A percentile compares a stretch with the other conserved stretches of the same genome.
Evolutionary conservation across 2,888 invertebrate genomes (phyloP).

Genomic region (Drosophila atroscutellata): DNA sequence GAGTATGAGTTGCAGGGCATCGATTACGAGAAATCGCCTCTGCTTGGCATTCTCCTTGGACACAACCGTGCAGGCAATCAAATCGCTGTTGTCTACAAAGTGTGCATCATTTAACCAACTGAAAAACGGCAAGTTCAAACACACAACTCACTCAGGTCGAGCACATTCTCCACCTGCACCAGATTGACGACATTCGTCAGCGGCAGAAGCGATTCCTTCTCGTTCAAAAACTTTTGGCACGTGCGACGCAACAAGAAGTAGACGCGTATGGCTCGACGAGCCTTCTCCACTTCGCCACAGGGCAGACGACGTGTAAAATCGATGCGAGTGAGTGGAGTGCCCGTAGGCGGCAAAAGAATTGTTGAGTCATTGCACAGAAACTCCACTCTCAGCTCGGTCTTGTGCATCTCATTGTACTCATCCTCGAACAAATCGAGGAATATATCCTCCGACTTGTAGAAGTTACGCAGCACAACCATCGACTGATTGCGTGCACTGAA

Average conservation of each 20-base stretch:
- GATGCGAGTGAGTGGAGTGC: constrained; percentile 98
- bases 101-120: constrained; percentile 42
- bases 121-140: too few species aligned
- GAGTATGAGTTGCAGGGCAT: constrained; percentile 96
- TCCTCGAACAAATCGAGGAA: constrained; percentile 99
- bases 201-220: constrained; percentile 94
- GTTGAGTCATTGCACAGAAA: constrained; percentile 98
- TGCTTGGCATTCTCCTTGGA: constrained; percentile 95
- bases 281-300: constrained; percentile 97
- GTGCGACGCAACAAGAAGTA: constrained; percentile 95
- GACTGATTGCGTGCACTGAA: constrained; percentile 92
- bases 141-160: constrained; percentile 94
- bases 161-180: constrained; percentile 96
- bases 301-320: constrained; percentile 97
- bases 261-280: constrained; percentile 94
- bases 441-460: constrained; percentile 98
- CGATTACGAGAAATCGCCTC: constrained; percentile 97
- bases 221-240: constrained; percentile 91
- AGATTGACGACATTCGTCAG: constrained; percentile 94
- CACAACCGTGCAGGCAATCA: constrained; percentile 97
- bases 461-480: constrained; percentile 93
- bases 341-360: constrained; percentile 96
- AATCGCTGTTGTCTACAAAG: constrained; percentile 95
- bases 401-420: constrained; percentile 97
- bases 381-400: constrained; percentile 94